Percentiles rank a stretch among this genome's conserved stretches.
Evolutionary conservation across 2,113 vertebrate species (phyloP).

Genomic region (Sinocyclocheilus rhinocerous): DNA sequence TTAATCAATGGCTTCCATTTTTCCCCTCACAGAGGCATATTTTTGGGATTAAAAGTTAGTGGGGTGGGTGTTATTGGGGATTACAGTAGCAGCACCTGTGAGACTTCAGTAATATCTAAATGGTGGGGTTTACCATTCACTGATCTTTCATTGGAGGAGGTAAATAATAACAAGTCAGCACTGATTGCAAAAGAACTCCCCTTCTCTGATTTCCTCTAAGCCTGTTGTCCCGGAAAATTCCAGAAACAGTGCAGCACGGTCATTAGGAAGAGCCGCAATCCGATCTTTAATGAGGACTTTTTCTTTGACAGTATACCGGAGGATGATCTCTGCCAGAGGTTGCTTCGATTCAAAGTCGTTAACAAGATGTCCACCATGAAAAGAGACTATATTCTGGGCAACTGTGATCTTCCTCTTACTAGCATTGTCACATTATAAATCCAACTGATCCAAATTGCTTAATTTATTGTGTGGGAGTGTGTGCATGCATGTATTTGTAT

Average conservation of each 20-base stretch:
- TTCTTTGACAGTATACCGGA: slow-evolving; percentile 84
- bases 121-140: background rate
- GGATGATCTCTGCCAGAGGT: slow-evolving; percentile 75
- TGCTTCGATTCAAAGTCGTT: slow-evolving; percentile 82
- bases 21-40: background rate
- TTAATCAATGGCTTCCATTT: background rate
- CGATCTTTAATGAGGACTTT: slow-evolving; percentile 90
- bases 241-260: slow-evolving; percentile 86
- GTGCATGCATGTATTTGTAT: background rate
- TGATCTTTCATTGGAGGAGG: background rate
- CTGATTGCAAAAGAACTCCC: slow-evolving; percentile 53
- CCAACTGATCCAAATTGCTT: slow-evolving; percentile 29
- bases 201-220: slow-evolving; percentile 69
- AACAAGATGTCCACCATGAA: slow-evolving; percentile 84
- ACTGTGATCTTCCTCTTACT: slow-evolving; percentile 74
- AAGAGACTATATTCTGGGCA: slow-evolving; percentile 77
- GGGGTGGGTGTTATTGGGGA: background rate
- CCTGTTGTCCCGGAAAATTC: slow-evolving; percentile 78
- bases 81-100: background rate
- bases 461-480: slow-evolving; percentile 49
- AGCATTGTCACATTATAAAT: slow-evolving; percentile 68
- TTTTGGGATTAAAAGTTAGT: background rate
- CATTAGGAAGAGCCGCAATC: slow-evolving; percentile 86
- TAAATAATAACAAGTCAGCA: slow-evolving; percentile 46
- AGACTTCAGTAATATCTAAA: background rate